Percentiles rank a stretch among this genome's conserved stretches.
These are phyloP conservation scores for Thinocorus orbignyianus DNA, from an alignment of 2,113 vertebrate species.

Conservation along the genomic window DNA sequence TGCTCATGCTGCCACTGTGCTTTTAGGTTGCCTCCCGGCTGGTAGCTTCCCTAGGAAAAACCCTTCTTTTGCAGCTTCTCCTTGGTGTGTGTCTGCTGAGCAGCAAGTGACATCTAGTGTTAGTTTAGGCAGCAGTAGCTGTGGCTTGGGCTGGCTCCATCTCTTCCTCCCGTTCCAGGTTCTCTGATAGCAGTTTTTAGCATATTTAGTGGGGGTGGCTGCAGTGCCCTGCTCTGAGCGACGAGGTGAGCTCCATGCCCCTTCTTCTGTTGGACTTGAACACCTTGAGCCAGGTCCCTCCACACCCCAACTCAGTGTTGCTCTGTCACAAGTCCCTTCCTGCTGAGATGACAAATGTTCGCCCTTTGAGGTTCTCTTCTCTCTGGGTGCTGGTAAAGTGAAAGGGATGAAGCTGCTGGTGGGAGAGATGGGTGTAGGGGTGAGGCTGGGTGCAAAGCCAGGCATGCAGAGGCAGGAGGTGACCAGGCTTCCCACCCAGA, in stretches of 20 bases:
- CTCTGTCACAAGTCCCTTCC: neutral
- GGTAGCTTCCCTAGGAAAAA: neutral
- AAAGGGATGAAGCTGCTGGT: neutral
- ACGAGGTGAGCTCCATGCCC: neutral
- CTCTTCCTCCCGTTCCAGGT: neutral
- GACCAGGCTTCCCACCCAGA: neutral
- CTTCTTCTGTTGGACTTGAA: neutral
- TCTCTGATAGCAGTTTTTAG: neutral
- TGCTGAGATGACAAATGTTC: accelerated
- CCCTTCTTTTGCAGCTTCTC: neutral
- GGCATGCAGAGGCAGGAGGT: neutral
- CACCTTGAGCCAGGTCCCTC: neutral
- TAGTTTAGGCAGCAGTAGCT: neutral
- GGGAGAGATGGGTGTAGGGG: neutral
- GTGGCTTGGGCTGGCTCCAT: neutral
- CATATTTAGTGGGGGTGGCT: neutral
- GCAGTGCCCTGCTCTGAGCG: neutral
- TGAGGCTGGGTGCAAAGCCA: neutral
- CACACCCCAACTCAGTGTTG: accelerated
- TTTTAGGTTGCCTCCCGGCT: neutral
- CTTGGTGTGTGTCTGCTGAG: neutral
- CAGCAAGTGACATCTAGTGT: slow-evolving; percentile 53
- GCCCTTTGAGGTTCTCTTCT: neutral
- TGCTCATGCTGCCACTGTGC: neutral
- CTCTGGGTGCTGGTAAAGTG: neutral